Evolutionary conservation across 2,113 vertebrate species (phyloP).

Genomic region (Loxodonta africana): DNA sequence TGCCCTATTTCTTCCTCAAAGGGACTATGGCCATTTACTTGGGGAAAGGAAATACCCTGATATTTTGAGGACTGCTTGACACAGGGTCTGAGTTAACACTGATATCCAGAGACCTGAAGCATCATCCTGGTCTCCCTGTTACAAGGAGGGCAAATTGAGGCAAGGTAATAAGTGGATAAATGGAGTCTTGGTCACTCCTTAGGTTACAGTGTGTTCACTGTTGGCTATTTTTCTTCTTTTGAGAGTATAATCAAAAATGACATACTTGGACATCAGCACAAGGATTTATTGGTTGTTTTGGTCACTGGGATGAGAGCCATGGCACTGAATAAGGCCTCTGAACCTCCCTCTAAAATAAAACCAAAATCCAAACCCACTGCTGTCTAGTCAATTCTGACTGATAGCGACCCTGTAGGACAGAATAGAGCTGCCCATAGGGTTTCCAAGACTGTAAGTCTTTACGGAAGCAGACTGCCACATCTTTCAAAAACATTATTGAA

Average conservation of each 20-base stretch:
- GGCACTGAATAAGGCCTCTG: background rate
- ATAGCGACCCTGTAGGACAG: too few species aligned
- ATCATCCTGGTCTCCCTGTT: background rate
- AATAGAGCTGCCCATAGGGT: too few species aligned
- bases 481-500: background rate
- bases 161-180: background rate
- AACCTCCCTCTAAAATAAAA: background rate
- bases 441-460: too few species aligned
- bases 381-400: too few species aligned
- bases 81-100: background rate
- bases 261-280: background rate
- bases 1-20: background rate
- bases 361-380: background rate
- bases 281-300: background rate
- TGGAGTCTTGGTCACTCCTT: background rate
- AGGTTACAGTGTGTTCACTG: background rate
- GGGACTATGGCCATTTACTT: background rate
- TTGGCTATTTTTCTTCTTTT: background rate
- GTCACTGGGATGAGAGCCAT: background rate
- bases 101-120: background rate
- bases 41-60: background rate
- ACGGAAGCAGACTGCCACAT: too few species aligned
- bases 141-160: background rate
- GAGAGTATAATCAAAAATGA: background rate
- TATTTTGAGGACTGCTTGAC: background rate